phyloP scores from a whole-genome alignment of 2,797 vertebrate species.

The Rhabdophis nuchalis region DNA sequence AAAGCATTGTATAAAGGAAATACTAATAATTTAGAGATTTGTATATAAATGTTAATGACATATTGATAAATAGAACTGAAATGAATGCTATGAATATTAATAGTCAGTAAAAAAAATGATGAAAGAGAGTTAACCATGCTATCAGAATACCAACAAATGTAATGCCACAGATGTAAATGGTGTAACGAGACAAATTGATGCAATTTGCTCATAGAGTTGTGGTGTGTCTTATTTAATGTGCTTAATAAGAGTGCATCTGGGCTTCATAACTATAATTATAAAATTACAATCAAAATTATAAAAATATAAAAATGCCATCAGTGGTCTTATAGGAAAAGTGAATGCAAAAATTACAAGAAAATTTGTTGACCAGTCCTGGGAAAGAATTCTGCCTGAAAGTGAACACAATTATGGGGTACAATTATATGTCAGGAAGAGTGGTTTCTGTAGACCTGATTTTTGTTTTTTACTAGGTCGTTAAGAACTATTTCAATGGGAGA shows the following conservation, averaged over 20 bases:
- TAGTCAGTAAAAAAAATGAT: neutral
- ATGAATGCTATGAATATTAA: neutral
- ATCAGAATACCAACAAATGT: neutral
- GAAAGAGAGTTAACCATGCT: neutral
- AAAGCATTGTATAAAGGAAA: neutral
- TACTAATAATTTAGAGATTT: neutral
- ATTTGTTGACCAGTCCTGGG: neutral
- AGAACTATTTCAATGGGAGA: neutral
- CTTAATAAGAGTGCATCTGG: neutral
- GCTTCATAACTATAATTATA: neutral
- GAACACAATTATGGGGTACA: neutral
- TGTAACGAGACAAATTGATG: neutral
- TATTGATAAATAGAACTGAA: neutral
- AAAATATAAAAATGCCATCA: neutral
- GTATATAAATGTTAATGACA: neutral
- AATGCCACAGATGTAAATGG: neutral
- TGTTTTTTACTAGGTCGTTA: neutral
- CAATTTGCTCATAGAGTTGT: neutral
- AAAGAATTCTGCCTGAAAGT: neutral
- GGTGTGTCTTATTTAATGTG: neutral
- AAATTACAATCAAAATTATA: neutral
- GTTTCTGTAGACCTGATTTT: neutral
- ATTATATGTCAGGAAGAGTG: neutral
- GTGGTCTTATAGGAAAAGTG: neutral
- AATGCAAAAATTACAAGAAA: neutral